phyloP scores from a whole-genome alignment of 2,888 invertebrate genomes.

The Craniophora ligustri region DNA sequence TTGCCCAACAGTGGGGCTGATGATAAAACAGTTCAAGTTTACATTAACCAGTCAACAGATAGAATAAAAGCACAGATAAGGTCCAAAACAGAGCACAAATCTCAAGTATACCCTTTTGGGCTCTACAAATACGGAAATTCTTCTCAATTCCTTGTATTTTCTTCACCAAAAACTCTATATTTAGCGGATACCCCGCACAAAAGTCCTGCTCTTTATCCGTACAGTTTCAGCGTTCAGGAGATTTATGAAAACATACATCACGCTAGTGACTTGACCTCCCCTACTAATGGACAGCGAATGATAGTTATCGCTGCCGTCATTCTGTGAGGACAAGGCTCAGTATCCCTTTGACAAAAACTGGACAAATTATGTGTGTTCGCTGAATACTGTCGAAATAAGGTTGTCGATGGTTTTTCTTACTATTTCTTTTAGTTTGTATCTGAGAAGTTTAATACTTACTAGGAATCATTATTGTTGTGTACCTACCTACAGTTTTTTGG shows the following conservation, averaged over 20 bases:
- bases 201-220: conserved; percentile 57
- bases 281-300: conserved; percentile 55
- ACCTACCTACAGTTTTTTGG: too few species aligned
- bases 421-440: neutral
- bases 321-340: conserved; percentile 29
- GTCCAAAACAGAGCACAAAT: too few species aligned
- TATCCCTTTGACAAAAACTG: conserved; percentile 28
- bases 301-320: conserved; percentile 41
- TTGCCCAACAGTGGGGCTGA: too few species aligned
- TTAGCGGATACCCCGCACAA: conserved; percentile 38
- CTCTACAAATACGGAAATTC: too few species aligned
- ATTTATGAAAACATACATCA: conserved; percentile 78
- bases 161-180: conserved; percentile 10
- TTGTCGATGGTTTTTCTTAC: conserved; percentile 23
- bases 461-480: too few species aligned
- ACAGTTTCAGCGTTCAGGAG: conserved; percentile 68
- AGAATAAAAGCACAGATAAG: too few species aligned
- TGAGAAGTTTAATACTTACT: too few species aligned
- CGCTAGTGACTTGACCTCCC: conserved; percentile 55
- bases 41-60: too few species aligned
- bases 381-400: too few species aligned
- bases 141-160: neutral
- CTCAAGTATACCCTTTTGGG: too few species aligned
- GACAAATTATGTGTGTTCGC: conserved; percentile 30
- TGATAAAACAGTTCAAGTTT: too few species aligned